Evolutionary conservation across 2,113 vertebrate species (phyloP).

Genomic region (Pseudorectes ferrugineus): DNA sequence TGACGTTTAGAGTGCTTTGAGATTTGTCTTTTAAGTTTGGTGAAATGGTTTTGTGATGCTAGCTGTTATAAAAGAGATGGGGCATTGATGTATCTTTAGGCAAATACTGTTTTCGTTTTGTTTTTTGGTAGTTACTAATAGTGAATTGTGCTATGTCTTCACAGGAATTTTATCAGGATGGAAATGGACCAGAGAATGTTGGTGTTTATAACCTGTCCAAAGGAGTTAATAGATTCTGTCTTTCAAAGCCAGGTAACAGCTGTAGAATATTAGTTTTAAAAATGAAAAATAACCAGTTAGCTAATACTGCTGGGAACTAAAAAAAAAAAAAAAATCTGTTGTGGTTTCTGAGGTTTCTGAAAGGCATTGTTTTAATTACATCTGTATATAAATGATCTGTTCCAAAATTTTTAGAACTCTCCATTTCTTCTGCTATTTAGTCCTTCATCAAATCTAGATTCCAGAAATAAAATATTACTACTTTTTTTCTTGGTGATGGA

Average conservation of each 20-base stretch:
- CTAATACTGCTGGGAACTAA: not conserved
- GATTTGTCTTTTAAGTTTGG: not conserved
- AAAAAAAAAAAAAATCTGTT: not conserved
- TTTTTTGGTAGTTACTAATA: not conserved
- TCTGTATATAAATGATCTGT: not conserved
- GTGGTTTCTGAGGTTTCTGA: not conserved
- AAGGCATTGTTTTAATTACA: not conserved
- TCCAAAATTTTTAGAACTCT: not conserved
- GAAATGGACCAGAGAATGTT: slow-evolving; percentile 93
- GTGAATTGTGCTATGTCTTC: slow-evolving; percentile 18
- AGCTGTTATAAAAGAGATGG: not conserved
- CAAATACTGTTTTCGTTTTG: not conserved
- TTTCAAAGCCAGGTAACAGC: slow-evolving; percentile 93
- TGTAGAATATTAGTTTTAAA: not conserved
- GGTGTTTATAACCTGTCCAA: slow-evolving; percentile 97
- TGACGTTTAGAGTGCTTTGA: not conserved
- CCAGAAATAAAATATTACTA: not conserved
- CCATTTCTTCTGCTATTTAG: not conserved
- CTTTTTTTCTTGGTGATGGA: not conserved
- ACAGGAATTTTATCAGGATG: slow-evolving; percentile 98
- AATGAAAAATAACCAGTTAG: not conserved
- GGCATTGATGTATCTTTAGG: not conserved
- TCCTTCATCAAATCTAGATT: not conserved
- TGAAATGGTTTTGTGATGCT: not conserved
- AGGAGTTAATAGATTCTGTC: slow-evolving; percentile 96